Base-by-base conservation (phyloP, 2,797 vertebrate species). In the Syngnathus acus region DNA sequence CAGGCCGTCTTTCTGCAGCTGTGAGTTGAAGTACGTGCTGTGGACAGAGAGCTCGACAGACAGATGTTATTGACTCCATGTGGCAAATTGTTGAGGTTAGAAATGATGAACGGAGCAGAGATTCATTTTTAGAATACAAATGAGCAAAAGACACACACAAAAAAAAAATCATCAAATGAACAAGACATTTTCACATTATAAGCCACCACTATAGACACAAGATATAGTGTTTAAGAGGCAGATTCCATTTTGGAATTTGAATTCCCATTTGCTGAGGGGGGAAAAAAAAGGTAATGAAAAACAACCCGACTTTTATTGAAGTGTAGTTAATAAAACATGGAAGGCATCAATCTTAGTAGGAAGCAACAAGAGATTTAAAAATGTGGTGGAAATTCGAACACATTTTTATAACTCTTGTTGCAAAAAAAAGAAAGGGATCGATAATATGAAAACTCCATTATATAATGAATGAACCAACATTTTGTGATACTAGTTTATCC, bases 1-100 rank as follows among this genome's bases (percentile, higher is more conserved):
- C 78, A 72, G 69, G 58, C 57, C 62, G 71, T 62, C 64, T 71
- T 67, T 70, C 67, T 71, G 68, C 69, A 74, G 69, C 17, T 17
- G 64, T 64, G 63, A 60, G 69, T 70, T 65, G 23, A 62, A 62
- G 60, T 62, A 62, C 21, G 60, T 62, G 60, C 40, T 62, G 19
- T 2, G 17, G 60, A 62, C 21, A 40, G 13, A 23, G n/a, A 62
- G 60, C 60, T 62, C 40, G 60, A 43, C 38, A 62, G 60, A 62
- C 60, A 26, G 40, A 9, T 21, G 4, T 45, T 62, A 62, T 62
- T 62, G 60, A 62, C 42, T 62, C 60, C 60, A 62, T 62, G 60
- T 62, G 60, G 60, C 40, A 45, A 62, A 62, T 26, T 43, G 21
- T 26, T 23, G 60, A 45, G 42, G 40, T 62, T 62, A 45, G 60